phyloP scores from a whole-genome alignment of 1,140 invertebrate species.

The Pentalonia nigronervosa region DNA sequence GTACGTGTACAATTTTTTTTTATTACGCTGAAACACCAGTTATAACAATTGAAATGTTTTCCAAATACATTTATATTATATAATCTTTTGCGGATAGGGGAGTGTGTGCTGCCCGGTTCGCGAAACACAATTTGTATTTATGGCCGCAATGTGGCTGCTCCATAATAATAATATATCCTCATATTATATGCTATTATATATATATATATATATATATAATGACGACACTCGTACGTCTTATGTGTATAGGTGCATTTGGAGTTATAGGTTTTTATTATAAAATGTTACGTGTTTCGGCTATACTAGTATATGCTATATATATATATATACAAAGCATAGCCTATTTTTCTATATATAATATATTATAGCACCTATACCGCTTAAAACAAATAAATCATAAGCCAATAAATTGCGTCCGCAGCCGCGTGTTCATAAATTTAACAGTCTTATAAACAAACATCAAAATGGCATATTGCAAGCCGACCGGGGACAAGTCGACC shows the following conservation, averaged over 20 bases:
- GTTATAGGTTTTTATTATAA: conserved; percentile 32
- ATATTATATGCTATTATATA: neutral
- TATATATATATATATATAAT: neutral
- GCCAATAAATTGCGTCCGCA: neutral
- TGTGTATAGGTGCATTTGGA: neutral
- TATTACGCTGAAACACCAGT: neutral
- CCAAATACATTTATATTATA: neutral
- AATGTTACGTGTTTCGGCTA: neutral
- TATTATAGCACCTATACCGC: too few species aligned
- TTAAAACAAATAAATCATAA: neutral
- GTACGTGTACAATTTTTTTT: neutral
- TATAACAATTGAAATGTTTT: conserved; percentile 22
- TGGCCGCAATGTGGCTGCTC: neutral
- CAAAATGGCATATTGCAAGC: conserved; percentile 28
- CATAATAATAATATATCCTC: neutral
- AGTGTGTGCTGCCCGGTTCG: neutral
- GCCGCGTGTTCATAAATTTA: conserved; percentile 37
- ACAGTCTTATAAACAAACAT: neutral
- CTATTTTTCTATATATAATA: neutral
- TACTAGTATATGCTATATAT: too few species aligned
- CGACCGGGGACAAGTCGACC: conserved; percentile 18
- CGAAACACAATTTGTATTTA: neutral
- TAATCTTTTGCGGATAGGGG: neutral
- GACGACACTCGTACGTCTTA: neutral
- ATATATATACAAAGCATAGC: neutral